Evolutionary conservation across 64 coral and sea anemone genomes (phyloP), one percentile per base, ranked within the genome.

Genomic region (Astreopora myriophthalma): DNA sequence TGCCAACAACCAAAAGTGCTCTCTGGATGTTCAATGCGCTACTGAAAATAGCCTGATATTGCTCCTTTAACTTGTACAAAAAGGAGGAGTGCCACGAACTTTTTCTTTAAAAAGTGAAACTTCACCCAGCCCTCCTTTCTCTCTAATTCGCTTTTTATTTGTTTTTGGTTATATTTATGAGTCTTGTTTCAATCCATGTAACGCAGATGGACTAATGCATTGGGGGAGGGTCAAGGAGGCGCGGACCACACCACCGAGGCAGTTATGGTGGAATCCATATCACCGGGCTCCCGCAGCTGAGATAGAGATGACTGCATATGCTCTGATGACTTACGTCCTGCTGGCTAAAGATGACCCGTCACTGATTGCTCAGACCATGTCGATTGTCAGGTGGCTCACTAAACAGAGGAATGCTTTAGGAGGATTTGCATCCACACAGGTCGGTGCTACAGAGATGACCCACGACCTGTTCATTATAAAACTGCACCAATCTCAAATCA

Each of bases 381-480:
- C 74, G 13, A 96, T 96, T 69, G 89, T 96, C 4, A 85, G 90
- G 29, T 96, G 94, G 94, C 69, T 96, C 10, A 88, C 94, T 20
- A 92, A 85, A 77, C 94, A 96, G 14, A 79, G 94, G 26, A 96
- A 96, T 55, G 85, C 89, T 0, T 40, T 84, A 6, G 94, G 94
- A 20, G 94, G 94, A 40, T 96, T 96, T 65, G 73, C 90, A 38
- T 96, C 94, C 26, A 96, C 94, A 48, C 94, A 96, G 76, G 94
- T 90, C 4, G 69, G 39, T 85, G 11, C 1, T 62, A n/a, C 24
- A 60, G 11, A 70, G 28, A 31, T 11, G 28, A 33, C 29, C 67
- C 67, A 19, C 28, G 40, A 44, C n/a, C n/a, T n/a, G n/a, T n/a
- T n/a, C n/a, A n/a, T n/a, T n/a, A n/a, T n/a, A n/a, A n/a, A n/a